Evolutionary conservation across 2,113 vertebrate species (phyloP), one percentile per base, ranked within the genome.

Genomic region (Brevimyrus niger): DNA sequence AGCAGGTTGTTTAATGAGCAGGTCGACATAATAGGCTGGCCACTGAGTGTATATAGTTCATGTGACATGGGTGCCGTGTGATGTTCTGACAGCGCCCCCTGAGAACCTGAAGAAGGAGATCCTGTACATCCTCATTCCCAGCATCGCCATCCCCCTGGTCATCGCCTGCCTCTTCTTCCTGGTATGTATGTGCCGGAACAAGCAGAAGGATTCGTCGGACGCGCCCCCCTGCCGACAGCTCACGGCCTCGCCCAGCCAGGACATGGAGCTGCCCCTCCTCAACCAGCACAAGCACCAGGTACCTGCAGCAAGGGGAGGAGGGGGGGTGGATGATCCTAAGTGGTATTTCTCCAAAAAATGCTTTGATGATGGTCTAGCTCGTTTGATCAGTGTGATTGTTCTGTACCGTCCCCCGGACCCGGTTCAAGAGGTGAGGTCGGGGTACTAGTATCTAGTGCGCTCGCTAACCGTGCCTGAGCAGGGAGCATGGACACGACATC

Each of bases 151-250:
- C 5, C 98, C 98, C 0, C 87, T 99, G 92, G 95, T 99, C 92
- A 97, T 98, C 0, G 97, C 98, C 19, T 99, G 97, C 94, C 97
- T 99, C 7, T 99, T 99, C 94, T 98, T 99, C 93, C 91, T 99
- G 93, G 96, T 99, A 50, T 99, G 97, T 89, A 96, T 98, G 97
- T 99, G 98, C 91, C 97, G 98, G 88, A 99, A 98, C 91, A 99
- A 98, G 89, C 98, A 99, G 89, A 99, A 98, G 91, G 93, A 96
- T 0, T 96, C 97, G 0, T 95, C 93, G 0, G 96, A 96, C 46
- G 94, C 95, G 0, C 96, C 97, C 0, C 96, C 96, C 91, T 96
- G 96, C 73, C 96, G 97, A 17, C 98, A 97, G 92, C 95, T 97
- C 86, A 96, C 95, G 93, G 95, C 95, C 2, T 97, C 97, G 0